Evolutionary conservation across 2,888 invertebrate species (phyloP).

Genomic region (Enchytraeus crypticus): DNA sequence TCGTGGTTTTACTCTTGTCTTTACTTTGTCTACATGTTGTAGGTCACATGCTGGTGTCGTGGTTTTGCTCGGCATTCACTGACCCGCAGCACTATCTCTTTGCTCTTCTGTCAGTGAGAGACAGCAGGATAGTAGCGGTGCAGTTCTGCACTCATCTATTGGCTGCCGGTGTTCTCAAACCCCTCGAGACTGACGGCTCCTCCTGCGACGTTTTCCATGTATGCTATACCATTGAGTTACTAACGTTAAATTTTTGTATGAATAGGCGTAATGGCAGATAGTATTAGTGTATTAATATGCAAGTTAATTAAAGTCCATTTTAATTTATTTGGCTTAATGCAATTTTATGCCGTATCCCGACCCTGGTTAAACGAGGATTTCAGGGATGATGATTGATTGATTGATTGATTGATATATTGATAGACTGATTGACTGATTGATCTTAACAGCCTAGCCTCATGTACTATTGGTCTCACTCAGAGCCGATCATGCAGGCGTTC

Average conservation of each 20-base stretch:
- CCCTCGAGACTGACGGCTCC: slow-evolving; percentile 15
- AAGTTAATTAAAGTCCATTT: too few relatives aligned
- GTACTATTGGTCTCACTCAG: slow-evolving; percentile 83
- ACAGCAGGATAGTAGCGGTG: slow-evolving; percentile 60
- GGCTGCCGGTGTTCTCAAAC: slow-evolving; percentile 68
- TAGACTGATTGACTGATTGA: too few relatives aligned
- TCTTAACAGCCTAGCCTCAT: slow-evolving; percentile 81
- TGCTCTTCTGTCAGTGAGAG: slow-evolving; percentile 59
- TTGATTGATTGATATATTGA: too few relatives aligned
- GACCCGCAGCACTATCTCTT: slow-evolving; percentile 62
- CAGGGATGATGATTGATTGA: too few relatives aligned
- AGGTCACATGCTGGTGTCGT: slow-evolving; percentile 87
- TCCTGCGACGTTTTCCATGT: slow-evolving; percentile 9
- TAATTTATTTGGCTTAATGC: too few relatives aligned
- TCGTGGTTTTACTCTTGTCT: too few relatives aligned
- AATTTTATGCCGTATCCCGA: too few relatives aligned
- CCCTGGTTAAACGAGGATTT: too few relatives aligned
- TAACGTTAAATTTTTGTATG: too few relatives aligned
- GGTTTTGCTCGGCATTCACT: slow-evolving; percentile 68
- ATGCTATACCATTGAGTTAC: too few relatives aligned
- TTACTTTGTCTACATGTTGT: slow-evolving; percentile 23
- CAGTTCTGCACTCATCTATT: slow-evolving; percentile 80
- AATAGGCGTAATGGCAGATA: too few relatives aligned
- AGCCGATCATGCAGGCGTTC: slow-evolving; percentile 58
- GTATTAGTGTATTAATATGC: too few relatives aligned